Percentiles rank a stretch among this genome's conserved stretches.
These are phyloP conservation scores for Coturnix japonica DNA, from an alignment of 2,113 vertebrate species.

Conservation along the genomic window DNA sequence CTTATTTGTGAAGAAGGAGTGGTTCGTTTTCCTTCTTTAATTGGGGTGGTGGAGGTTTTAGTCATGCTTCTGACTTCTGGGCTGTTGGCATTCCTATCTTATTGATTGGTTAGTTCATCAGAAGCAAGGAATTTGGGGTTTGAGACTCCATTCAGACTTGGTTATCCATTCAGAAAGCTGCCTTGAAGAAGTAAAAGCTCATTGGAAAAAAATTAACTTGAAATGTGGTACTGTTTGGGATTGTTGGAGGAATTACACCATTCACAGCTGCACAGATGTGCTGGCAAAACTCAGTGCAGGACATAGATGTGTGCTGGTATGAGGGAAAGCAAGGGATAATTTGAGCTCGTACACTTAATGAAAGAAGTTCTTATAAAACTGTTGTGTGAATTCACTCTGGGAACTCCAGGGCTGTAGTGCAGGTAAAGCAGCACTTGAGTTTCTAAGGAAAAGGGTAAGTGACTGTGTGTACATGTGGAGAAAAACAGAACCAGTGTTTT, in stretches of 20 bases:
- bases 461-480: background rate
- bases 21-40: fast-evolving
- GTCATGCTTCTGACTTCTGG: background rate
- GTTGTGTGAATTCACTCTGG: background rate
- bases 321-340: background rate
- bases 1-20: background rate
- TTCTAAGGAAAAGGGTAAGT: background rate
- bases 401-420: background rate
- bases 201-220: background rate
- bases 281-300: background rate
- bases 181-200: background rate
- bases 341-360: background rate
- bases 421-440: background rate
- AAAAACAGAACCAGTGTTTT: background rate
- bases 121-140: background rate
- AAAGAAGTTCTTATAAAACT: background rate
- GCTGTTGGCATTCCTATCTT: background rate
- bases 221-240: background rate
- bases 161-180: background rate
- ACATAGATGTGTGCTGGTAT: background rate
- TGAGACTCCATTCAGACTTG: background rate
- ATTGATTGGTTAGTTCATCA: background rate
- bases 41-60: background rate
- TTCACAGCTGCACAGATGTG: background rate
- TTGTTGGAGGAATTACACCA: background rate